These are phyloP conservation scores for Conus canariensis DNA, from an alignment of 2,888 invertebrate species.

Conservation along the genomic window DNA sequence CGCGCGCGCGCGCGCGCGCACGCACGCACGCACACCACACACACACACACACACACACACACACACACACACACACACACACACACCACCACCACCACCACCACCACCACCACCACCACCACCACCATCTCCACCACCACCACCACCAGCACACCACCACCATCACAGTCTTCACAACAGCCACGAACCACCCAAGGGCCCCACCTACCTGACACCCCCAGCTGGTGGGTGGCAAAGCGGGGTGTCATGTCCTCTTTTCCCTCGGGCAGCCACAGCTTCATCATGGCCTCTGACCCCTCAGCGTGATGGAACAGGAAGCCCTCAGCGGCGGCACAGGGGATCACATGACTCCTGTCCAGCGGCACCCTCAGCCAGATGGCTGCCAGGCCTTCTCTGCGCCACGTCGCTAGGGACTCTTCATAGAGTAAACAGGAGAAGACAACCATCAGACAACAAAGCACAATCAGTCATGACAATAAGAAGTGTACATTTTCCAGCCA, in stretches of 20 bases:
- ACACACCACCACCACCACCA: no score
- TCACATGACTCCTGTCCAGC: slow-evolving; percentile 61
- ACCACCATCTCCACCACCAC: neutral
- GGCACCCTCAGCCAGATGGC: slow-evolving; percentile 73
- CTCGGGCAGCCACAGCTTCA: slow-evolving; percentile 69
- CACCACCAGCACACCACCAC: neutral
- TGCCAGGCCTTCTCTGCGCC: slow-evolving; percentile 58
- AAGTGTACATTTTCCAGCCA: no score
- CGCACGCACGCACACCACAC: no score
- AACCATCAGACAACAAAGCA: neutral
- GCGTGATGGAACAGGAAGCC: slow-evolving; percentile 76
- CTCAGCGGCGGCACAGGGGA: slow-evolving; percentile 63
- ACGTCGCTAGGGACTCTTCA: slow-evolving; percentile 62
- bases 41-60: no score
- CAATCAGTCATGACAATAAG: neutral
- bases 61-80: no score
- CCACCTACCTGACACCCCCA: slow-evolving; percentile 74
- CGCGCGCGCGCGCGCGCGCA: no score
- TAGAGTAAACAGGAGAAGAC: neutral
- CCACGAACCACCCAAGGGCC: neutral
- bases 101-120: neutral
- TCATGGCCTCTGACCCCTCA: slow-evolving; percentile 64
- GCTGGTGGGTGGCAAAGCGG: slow-evolving; percentile 74
- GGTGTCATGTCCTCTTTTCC: slow-evolving; percentile 62
- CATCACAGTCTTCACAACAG: no score